Evolutionary conservation across 2,888 invertebrate species (phyloP).

Genomic region (Caenorhabditis japonica): DNA sequence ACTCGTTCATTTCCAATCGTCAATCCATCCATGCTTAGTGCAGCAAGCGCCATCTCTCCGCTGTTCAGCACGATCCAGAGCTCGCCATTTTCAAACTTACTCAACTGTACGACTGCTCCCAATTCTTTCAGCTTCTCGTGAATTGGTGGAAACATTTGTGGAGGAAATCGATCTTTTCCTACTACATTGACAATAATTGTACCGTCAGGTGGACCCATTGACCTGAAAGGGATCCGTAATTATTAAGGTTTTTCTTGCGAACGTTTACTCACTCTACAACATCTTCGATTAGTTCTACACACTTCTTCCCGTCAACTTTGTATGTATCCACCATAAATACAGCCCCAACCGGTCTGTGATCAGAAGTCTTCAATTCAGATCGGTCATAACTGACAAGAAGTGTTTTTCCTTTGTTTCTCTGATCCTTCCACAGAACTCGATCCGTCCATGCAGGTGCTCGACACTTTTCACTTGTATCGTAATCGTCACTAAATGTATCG

Average conservation of each 20-base stretch:
- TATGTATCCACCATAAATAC: slow-evolving; percentile 90
- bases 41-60: slow-evolving; percentile 86
- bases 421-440: slow-evolving; percentile 89
- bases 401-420: slow-evolving; percentile 25
- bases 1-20: slow-evolving; percentile 47
- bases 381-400: slow-evolving; percentile 86
- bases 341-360: slow-evolving; percentile 88
- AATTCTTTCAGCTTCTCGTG: slow-evolving; percentile 72
- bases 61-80: slow-evolving; percentile 93
- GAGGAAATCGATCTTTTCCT: slow-evolving; percentile 65
- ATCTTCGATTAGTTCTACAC: slow-evolving; percentile 86
- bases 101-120: slow-evolving; percentile 65
- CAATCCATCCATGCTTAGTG: slow-evolving; percentile 78
- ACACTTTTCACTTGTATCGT: slow-evolving; percentile 95
- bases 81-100: slow-evolving; percentile 86
- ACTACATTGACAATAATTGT: slow-evolving; percentile 85
- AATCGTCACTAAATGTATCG: slow-evolving; percentile 97
- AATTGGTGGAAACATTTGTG: slow-evolving; percentile 60
- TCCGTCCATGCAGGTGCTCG: slow-evolving; percentile 94
- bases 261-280: slow-evolving; percentile 64
- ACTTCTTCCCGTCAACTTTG: slow-evolving; percentile 85
- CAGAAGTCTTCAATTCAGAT: slow-evolving; percentile 85
- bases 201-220: slow-evolving; percentile 92
- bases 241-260: not conserved
- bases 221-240: slow-evolving; percentile 58